Evolutionary conservation across 2,888 invertebrate genomes (phyloP).

Genomic region (Drosophila formosana): DNA sequence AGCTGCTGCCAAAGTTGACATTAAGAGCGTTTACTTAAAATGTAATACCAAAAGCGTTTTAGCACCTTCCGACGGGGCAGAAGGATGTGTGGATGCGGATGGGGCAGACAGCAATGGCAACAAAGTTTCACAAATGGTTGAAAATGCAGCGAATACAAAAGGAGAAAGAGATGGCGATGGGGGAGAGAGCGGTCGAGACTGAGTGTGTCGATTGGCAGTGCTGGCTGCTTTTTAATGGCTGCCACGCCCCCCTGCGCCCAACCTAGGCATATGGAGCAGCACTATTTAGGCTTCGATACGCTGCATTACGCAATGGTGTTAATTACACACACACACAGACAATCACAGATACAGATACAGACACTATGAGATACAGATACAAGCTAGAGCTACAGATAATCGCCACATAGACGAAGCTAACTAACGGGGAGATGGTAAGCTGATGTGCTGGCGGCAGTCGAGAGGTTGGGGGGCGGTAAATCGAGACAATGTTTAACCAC

Average conservation of each 20-base stretch:
- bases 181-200: slow-evolving; percentile 6
- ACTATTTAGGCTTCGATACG: slow-evolving; percentile 84
- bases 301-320: slow-evolving; percentile 85
- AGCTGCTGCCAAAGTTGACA: slow-evolving; percentile 49
- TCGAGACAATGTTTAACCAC: slow-evolving; percentile 57
- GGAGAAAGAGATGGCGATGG: slow-evolving; percentile 5
- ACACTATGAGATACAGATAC: slow-evolving; percentile 27
- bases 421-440: slow-evolving; percentile 14
- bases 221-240: slow-evolving; percentile 67
- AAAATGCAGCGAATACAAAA: slow-evolving; percentile 16
- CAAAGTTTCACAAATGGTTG: slow-evolving; percentile 46
- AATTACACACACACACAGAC: slow-evolving; percentile 78
- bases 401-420: slow-evolving; percentile 40
- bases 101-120: slow-evolving; percentile 42
- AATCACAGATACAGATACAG: slow-evolving; percentile 19
- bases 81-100: not conserved
- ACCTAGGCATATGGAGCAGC: slow-evolving; percentile 76
- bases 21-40: slow-evolving; percentile 57
- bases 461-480: slow-evolving; percentile 5
- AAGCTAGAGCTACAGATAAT: slow-evolving; percentile 52
- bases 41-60: slow-evolving; percentile 64
- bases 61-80: slow-evolving; percentile 46
- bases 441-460: not conserved
- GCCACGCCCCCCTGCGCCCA: slow-evolving; percentile 50
- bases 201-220: slow-evolving; percentile 31